Base-by-base conservation (phyloP, 1,140 invertebrate species). In the Asobara japonica region DNA sequence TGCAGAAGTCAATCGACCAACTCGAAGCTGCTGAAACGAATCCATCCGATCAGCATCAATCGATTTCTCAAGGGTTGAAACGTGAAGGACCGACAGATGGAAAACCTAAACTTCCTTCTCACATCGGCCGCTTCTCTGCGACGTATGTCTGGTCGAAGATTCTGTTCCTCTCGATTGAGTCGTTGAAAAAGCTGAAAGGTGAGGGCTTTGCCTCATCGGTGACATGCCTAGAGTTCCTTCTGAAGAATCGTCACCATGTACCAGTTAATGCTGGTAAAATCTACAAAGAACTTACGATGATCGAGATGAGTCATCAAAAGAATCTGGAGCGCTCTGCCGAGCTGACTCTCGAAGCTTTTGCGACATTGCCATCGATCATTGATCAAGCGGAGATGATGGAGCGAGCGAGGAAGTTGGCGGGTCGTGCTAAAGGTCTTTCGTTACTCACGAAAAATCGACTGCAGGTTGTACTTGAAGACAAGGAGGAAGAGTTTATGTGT, bases 61-160 rank as follows among this genome's bases (percentile, higher is more conserved):
- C 36, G 16, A 41, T 11, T 68, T 65, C 16, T 65, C 3, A 10
- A 60, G 2, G n/a, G n/a, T n/a, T n/a, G n/a, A n/a, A n/a, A n/a
- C n/a, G n/a, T n/a, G n/a, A n/a, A n/a, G n/a, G n/a, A n/a, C n/a
- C n/a, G n/a, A n/a, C 33, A 62, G 20, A 20, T 67, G 6, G 48
- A 67, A 25, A n/a, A 56, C 22, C 71, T 31, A 27, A 0, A 2
- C 56, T 88, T 13, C 86, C 85, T 41, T 45, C 45, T 4, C 80
- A 87, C 60, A 61, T 87, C 1, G 69, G 45, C 60, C 75, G 71
- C 16, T 88, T 84, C 69, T 72, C 73, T 8, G 76, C 83, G 5
- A 75, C 74, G 29, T 79, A 83, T 41, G 6, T 71, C 0, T 86
- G 84, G 84, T 64, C 77, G 0, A 88, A 88, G 80, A 70, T 85